phyloP scores from a whole-genome alignment of 2,113 vertebrate species.

The Lamprotornis superbus region DNA sequence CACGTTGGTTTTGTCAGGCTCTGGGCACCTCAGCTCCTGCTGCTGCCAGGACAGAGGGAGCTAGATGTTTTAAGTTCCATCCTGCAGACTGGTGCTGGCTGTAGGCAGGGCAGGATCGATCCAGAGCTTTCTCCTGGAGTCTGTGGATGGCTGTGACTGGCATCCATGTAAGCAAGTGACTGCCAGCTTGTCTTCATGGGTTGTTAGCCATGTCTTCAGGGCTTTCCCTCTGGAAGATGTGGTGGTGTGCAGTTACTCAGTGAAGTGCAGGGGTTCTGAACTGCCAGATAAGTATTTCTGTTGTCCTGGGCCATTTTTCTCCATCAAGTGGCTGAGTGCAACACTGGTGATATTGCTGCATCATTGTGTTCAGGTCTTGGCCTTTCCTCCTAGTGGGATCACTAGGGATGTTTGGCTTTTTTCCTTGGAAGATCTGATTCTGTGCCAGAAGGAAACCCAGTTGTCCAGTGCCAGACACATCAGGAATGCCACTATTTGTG shows the following conservation, averaged over 20 bases:
- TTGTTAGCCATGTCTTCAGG: neutral
- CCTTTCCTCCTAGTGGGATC: neutral
- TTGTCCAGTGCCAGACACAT: neutral
- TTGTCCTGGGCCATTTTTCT: neutral
- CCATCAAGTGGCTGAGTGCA: neutral
- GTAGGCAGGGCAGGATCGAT: neutral
- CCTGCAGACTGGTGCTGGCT: neutral
- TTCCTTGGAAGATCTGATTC: neutral
- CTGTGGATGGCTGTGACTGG: neutral
- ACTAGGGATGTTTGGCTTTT: neutral
- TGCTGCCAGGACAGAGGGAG: neutral
- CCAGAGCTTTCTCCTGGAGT: neutral
- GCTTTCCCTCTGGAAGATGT: neutral
- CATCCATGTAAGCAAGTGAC: rapidly evolving
- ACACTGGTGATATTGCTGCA: neutral
- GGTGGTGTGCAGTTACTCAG: neutral
- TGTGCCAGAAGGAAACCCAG: neutral
- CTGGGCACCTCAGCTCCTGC: neutral
- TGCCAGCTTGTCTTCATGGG: neutral
- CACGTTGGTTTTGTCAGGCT: neutral
- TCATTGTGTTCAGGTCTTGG: neutral
- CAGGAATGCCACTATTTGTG: neutral
- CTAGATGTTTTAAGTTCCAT: neutral
- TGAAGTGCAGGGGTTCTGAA: neutral
- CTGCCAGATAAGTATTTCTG: neutral